These are phyloP conservation scores for Lithophane socia DNA, from an alignment of 2,888 invertebrate genomes.

Conservation along the genomic window DNA sequence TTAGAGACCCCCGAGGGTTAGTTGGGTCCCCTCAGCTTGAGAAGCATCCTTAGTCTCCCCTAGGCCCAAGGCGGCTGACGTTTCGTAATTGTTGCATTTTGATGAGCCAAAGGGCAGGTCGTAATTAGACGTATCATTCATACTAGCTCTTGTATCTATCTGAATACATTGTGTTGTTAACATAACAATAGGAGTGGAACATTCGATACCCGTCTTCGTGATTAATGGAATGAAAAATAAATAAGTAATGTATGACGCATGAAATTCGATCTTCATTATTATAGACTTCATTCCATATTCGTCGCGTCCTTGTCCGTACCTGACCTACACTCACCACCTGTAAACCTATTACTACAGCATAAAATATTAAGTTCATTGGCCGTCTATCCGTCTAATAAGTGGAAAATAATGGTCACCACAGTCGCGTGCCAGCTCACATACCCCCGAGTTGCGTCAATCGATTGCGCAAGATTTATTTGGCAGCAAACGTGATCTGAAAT, in stretches of 20 bases:
- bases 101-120: background rate
- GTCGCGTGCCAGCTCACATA: slow-evolving; percentile 59
- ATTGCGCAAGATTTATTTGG: slow-evolving; percentile 81
- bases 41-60: slow-evolving; percentile 11
- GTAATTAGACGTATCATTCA: too few relatives aligned
- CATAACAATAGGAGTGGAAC: background rate
- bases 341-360: slow-evolving; percentile 35
- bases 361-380: slow-evolving; percentile 44
- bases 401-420: slow-evolving; percentile 36
- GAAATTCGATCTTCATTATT: slow-evolving; percentile 9
- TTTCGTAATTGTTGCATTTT: slow-evolving; percentile 18
- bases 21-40: slow-evolving; percentile 21
- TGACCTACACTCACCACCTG: slow-evolving; percentile 54
- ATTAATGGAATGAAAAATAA: slow-evolving; percentile 1
- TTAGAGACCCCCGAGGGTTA: slow-evolving; percentile 27
- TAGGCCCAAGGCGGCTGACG: background rate
- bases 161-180: background rate
- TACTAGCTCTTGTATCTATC: background rate
- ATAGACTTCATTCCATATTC: slow-evolving; percentile 27
- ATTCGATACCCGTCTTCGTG: background rate
- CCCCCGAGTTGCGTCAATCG: slow-evolving; percentile 66
- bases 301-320: slow-evolving; percentile 31
- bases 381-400: slow-evolving; percentile 23
- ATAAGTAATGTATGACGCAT: slow-evolving; percentile 17
- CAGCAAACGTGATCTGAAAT: slow-evolving; percentile 70